These are phyloP conservation scores for Tetramorium parvispinum DNA, from an alignment of 1,140 invertebrate genomes.

Conservation along the genomic window DNA sequence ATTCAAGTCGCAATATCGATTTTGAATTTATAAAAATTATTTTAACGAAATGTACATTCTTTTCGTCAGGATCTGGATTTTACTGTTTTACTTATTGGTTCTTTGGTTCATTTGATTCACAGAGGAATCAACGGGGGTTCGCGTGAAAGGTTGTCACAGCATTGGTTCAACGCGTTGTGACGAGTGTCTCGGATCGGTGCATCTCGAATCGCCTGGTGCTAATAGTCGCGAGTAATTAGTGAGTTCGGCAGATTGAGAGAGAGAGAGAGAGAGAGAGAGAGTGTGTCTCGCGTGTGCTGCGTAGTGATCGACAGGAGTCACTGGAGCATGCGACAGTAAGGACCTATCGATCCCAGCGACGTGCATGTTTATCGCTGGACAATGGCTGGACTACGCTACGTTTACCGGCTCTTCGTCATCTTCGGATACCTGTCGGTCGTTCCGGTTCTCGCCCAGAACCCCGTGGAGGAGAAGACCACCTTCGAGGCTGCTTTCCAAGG, in stretches of 20 bases:
- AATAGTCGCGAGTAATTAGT: constrained; percentile 46
- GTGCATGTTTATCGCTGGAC: constrained; percentile 73
- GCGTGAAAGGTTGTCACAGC: constrained; percentile 43
- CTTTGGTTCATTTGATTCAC: background rate
- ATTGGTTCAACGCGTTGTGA: constrained; percentile 26
- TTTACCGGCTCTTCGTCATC: constrained; percentile 78
- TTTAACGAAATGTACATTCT: background rate
- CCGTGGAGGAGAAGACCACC: constrained; percentile 83
- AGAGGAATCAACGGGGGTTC: constrained; percentile 5
- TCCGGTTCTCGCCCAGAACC: constrained; percentile 77
- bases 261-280: background rate
- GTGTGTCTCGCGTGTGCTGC: constrained; percentile 49
- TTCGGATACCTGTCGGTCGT: constrained; percentile 74
- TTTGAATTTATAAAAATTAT: background rate
- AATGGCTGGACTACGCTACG: constrained; percentile 72
- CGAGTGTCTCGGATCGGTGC: constrained; percentile 42
- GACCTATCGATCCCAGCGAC: constrained; percentile 35
- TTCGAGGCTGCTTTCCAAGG: constrained; percentile 88
- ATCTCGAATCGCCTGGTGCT: constrained; percentile 32
- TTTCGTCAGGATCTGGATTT: background rate
- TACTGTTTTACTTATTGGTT: background rate
- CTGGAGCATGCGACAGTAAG: constrained; percentile 69
- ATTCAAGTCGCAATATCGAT: background rate
- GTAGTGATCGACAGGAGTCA: constrained; percentile 36
- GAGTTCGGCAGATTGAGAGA: background rate